A percentile compares a stretch with the other conserved stretches of the same genome.
These are phyloP conservation scores for Mesoclemmys tuberculata DNA, from an alignment of 2,113 vertebrate species.

Conservation along the genomic window DNA sequence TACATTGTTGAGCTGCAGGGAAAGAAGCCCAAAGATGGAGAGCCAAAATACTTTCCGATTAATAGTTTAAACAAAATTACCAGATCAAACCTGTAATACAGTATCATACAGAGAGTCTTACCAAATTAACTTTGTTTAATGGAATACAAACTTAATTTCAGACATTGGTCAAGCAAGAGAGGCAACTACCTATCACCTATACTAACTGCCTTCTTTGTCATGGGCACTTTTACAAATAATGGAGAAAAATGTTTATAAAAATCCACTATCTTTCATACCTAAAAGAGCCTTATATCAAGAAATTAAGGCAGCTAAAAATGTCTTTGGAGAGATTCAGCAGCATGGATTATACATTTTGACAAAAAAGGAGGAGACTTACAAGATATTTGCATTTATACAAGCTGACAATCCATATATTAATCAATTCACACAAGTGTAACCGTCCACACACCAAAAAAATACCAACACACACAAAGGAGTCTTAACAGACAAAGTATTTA, in stretches of 20 bases:
- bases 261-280: not conserved
- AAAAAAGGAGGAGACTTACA: not conserved
- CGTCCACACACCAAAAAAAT: not conserved
- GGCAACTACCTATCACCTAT: rapidly evolving
- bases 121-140: not conserved
- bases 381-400: not conserved
- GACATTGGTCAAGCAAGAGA: not conserved
- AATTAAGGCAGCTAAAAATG: not conserved
- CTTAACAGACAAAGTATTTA: not conserved
- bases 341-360: not conserved
- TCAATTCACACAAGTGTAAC: not conserved
- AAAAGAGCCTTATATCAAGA: not conserved
- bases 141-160: not conserved
- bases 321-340: not conserved
- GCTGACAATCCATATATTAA: not conserved
- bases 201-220: not conserved
- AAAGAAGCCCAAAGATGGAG: not conserved
- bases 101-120: not conserved
- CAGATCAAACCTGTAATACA: not conserved
- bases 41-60: not conserved
- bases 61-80: not conserved
- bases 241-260: not conserved
- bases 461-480: not conserved
- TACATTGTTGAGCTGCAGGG: not conserved
- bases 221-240: not conserved